Conservation (phyloP, 2,888 invertebrate species). For the Anoplius nigerrimus region DNA sequence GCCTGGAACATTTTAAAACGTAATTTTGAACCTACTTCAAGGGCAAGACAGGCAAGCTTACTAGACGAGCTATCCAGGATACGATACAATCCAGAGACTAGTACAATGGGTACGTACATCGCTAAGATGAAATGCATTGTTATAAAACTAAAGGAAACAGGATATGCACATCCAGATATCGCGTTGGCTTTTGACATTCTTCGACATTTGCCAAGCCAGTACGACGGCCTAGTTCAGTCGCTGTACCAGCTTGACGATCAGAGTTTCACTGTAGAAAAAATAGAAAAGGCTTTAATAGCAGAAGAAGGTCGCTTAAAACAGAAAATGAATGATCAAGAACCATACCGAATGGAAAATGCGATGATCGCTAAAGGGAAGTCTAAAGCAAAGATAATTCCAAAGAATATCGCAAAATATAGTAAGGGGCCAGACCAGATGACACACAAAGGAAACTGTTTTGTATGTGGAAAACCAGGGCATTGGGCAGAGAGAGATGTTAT, state of each 20-base stretch:
- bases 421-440: background rate
- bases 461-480: constrained; percentile 9
- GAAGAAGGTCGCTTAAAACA: background rate
- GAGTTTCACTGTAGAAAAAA: background rate
- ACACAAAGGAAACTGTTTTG: constrained; percentile 7
- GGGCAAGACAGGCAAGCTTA: too few species aligned
- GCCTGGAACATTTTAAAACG: background rate
- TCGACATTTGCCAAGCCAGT: too few species aligned
- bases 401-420: background rate
- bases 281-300: background rate
- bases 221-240: background rate
- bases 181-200: background rate
- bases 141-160: background rate
- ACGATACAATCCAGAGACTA: too few species aligned
- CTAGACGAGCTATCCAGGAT: too few species aligned
- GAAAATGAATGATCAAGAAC: background rate
- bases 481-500: background rate
- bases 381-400: background rate
- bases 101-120: too few species aligned
- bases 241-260: background rate
- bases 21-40: constrained; percentile 10
- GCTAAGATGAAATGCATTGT: background rate
- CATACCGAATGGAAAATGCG: background rate
- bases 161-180: background rate
- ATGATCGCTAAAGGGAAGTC: background rate